phyloP scores from a whole-genome alignment of 2,888 invertebrate genomes.

The Sisyra terminalis region DNA sequence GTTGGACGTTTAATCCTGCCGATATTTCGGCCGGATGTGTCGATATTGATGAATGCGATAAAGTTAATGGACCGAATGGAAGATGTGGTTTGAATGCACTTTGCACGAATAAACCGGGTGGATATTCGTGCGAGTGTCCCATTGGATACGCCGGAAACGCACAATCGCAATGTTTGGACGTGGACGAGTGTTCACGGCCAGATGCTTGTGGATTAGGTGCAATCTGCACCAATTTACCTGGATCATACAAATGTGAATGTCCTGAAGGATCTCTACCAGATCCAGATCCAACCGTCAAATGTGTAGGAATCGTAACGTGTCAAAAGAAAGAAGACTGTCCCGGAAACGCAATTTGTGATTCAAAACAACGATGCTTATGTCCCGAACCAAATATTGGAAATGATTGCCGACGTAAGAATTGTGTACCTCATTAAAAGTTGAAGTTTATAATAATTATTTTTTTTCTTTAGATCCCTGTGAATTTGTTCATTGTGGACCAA shows the following conservation, averaged over 20 bases:
- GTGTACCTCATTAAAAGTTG: not conserved
- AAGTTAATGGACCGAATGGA: conserved; percentile 56
- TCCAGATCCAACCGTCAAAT: conserved; percentile 67
- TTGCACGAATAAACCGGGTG: conserved; percentile 67
- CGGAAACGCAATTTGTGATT: conserved; percentile 75
- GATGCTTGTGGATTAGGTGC: conserved; percentile 68
- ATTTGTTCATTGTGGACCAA: conserved; percentile 65
- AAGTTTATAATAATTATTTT: conserved; percentile 6
- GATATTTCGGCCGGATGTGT: conserved; percentile 82
- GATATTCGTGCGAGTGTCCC: conserved; percentile 66
- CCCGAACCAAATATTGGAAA: conserved; percentile 85
- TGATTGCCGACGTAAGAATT: conserved; percentile 74
- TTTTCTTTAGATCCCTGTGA: conserved; percentile 71
- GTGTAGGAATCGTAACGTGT: conserved; percentile 70
- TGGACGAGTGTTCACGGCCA: conserved; percentile 62
- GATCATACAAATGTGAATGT: conserved; percentile 64
- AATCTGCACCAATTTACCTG: conserved; percentile 59
- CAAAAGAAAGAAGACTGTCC: conserved; percentile 62
- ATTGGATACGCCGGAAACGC: conserved; percentile 77
- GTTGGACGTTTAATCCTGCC: conserved; percentile 82
- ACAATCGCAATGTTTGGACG: conserved; percentile 60
- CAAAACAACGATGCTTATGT: conserved; percentile 62
- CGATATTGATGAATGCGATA: conserved; percentile 81
- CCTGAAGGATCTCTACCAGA: conserved; percentile 68
- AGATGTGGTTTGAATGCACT: conserved; percentile 70